phyloP scores from a whole-genome alignment of 30 jellyfish, hydroid and myxozoan genomes.

The Aurelia aurita region DNA sequence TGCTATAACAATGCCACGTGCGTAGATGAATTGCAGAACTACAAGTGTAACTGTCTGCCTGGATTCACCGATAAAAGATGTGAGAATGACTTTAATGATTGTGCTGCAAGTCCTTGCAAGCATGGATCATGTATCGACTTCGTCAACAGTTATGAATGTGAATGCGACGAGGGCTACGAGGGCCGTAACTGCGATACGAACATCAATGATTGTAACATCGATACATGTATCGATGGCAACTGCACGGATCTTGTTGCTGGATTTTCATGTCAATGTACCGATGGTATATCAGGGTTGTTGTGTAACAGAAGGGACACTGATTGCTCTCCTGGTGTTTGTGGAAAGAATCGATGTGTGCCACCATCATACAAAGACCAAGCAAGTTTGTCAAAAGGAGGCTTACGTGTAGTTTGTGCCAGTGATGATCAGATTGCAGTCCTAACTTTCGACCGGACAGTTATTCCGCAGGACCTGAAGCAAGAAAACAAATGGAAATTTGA shows the following conservation, averaged over 20 bases:
- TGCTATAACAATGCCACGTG: constrained; percentile 68
- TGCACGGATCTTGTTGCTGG: constrained; percentile 56
- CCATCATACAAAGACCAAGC: constrained; percentile 18
- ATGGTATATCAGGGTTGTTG: constrained; percentile 27
- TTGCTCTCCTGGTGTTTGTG: constrained; percentile 37
- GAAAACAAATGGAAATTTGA: constrained; percentile 23
- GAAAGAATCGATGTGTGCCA: constrained; percentile 20
- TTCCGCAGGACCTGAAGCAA: constrained; percentile 1
- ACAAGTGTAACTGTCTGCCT: constrained; percentile 46
- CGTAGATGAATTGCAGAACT: constrained; percentile 37
- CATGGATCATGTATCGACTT: constrained; percentile 73
- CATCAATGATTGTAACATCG: constrained; percentile 31
- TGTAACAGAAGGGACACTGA: constrained; percentile 34
- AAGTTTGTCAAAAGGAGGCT: constrained; percentile 30
- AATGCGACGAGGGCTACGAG: constrained; percentile 64
- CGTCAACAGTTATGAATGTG: constrained; percentile 63
- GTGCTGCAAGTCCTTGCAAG: constrained; percentile 52
- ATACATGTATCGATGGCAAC: constrained; percentile 47
- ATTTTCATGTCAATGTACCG: constrained; percentile 31
- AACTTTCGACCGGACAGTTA: not conserved
- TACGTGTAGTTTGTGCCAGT: constrained; percentile 25
- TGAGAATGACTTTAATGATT: constrained; percentile 56
- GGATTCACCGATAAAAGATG: constrained; percentile 73
- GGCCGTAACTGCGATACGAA: constrained; percentile 52
- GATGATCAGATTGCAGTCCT: constrained; percentile 3